These are phyloP conservation scores for Rhabdornis inornatus DNA, from an alignment of 2,113 vertebrate species.

Conservation along the genomic window DNA sequence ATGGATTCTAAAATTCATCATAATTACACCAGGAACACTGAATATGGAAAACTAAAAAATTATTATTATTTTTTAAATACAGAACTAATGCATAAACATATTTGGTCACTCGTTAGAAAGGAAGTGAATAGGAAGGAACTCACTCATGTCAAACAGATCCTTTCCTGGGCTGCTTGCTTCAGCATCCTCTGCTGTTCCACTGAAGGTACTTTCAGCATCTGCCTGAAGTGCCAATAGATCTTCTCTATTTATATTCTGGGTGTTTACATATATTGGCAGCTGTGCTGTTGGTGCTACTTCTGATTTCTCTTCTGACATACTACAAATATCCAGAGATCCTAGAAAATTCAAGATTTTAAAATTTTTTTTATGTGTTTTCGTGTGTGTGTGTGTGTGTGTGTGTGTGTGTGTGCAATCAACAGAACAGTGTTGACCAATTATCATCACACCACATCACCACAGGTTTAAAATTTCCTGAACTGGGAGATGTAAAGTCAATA, in stretches of 20 bases:
- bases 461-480: not conserved
- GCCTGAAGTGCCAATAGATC: conserved; percentile 75
- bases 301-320: conserved; percentile 76
- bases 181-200: conserved; percentile 60
- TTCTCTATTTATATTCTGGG: conserved; percentile 84
- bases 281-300: conserved; percentile 64
- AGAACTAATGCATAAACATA: not conserved
- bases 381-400: too few relatives aligned
- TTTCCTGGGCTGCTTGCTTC: conserved; percentile 84
- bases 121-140: conserved; percentile 54
- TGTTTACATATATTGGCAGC: conserved; percentile 88
- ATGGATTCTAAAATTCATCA: not conserved
- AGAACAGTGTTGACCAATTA: not conserved
- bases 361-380: not conserved
- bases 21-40: not conserved
- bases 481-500: not conserved
- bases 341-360: conserved; percentile 15
- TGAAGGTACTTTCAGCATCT: conserved; percentile 69
- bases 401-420: not conserved
- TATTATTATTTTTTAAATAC: not conserved
- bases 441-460: not conserved
- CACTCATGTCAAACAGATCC: conserved; percentile 99
- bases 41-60: not conserved
- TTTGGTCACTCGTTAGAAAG: not conserved
- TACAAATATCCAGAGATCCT: conserved; percentile 86